Conservation (phyloP, 92 coral and sea anemone genomes). For the Phymanthus crucifer region DNA sequence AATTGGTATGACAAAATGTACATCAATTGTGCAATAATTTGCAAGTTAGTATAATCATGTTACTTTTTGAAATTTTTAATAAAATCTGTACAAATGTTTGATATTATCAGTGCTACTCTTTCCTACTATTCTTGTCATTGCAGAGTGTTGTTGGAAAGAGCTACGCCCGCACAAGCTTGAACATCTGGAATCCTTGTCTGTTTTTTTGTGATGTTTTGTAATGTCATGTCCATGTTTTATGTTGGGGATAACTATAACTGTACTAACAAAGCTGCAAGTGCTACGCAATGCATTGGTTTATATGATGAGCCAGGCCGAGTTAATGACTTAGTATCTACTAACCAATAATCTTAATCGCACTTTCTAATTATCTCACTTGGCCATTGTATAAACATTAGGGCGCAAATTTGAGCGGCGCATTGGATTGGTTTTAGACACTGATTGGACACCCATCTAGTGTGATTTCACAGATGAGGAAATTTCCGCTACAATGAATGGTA, state of each 20-base stretch:
- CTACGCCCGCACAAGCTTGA: too few species aligned
- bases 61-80: too few species aligned
- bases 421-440: constrained; percentile 4
- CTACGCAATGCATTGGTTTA: neutral
- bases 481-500: too few species aligned
- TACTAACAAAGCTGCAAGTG: neutral
- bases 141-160: too few species aligned
- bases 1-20: too few species aligned
- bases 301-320: constrained; percentile 1
- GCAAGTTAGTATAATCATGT: too few species aligned
- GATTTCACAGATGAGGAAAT: constrained; percentile 7
- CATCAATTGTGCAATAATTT: too few species aligned
- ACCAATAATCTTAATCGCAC: neutral
- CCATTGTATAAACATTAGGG: neutral
- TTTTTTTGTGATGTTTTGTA: too few species aligned
- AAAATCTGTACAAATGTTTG: too few species aligned
- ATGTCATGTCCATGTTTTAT: neutral
- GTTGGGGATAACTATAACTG: neutral
- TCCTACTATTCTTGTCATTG: too few species aligned
- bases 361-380: neutral
- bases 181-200: too few species aligned
- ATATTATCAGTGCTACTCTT: too few species aligned
- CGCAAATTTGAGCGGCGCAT: neutral
- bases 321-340: neutral
- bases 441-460: constrained; percentile 13